Percentiles rank a stretch among this genome's conserved stretches.
These are phyloP conservation scores for Drosophila orosa DNA, from an alignment of 1,140 invertebrate genomes.

Conservation along the genomic window DNA sequence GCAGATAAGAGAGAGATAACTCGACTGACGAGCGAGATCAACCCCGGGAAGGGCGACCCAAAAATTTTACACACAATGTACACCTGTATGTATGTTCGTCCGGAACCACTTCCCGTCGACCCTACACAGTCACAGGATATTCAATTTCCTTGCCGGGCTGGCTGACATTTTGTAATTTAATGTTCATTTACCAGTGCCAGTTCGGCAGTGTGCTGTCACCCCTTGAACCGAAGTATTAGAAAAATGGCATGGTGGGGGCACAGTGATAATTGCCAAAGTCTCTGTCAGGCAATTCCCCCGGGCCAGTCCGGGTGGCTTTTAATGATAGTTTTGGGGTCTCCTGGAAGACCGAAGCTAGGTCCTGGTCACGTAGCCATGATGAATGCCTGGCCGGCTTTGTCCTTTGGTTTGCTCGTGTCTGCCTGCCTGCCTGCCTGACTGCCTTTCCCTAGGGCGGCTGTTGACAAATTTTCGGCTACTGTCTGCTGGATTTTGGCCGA, in stretches of 20 bases:
- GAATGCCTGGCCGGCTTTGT: slow-evolving; percentile 35
- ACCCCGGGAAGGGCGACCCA: background rate
- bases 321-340: slow-evolving; percentile 47
- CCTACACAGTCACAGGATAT: slow-evolving; percentile 54
- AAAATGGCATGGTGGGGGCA: slow-evolving; percentile 11
- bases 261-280: slow-evolving; percentile 54
- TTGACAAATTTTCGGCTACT: slow-evolving; percentile 61
- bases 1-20: slow-evolving; percentile 13
- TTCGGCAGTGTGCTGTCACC: slow-evolving; percentile 25
- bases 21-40: background rate
- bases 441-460: slow-evolving; percentile 26
- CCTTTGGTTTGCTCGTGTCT: slow-evolving; percentile 1
- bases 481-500: slow-evolving; percentile 22
- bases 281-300: slow-evolving; percentile 28
- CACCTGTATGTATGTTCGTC: background rate
- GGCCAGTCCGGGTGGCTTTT: slow-evolving; percentile 27
- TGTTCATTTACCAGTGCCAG: slow-evolving; percentile 41
- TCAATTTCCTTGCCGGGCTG: slow-evolving; percentile 56
- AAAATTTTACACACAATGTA: slow-evolving; percentile 8
- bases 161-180: slow-evolving; percentile 50
- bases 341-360: background rate
- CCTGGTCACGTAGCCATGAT: slow-evolving; percentile 65
- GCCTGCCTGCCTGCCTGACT: background rate
- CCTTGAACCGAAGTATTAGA: slow-evolving; percentile 6
- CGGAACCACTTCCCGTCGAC: background rate